phyloP scores from a whole-genome alignment of 2,888 invertebrate species.

The Callyntrura sp. region DNA sequence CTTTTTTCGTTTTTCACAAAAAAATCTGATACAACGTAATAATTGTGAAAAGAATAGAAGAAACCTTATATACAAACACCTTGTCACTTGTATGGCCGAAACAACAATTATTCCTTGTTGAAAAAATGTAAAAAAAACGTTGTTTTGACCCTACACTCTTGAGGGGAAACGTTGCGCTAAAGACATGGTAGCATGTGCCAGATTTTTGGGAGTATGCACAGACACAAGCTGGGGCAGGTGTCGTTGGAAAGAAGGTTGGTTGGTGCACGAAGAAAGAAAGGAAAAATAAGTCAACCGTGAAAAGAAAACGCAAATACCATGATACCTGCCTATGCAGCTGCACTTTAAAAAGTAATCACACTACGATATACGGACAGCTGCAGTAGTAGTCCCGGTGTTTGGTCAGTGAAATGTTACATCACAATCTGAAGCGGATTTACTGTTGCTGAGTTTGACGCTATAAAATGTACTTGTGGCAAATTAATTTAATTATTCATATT shows the following conservation, averaged over 20 bases:
- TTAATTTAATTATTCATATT: too few species aligned
- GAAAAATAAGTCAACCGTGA: conserved; percentile 49
- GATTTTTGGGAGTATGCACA: neutral
- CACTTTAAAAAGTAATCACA: conserved; percentile 41
- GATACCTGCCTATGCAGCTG: conserved; percentile 44
- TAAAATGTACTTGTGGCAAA: too few species aligned
- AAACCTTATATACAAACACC: too few species aligned
- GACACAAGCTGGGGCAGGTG: conserved; percentile 38
- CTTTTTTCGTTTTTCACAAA: too few species aligned
- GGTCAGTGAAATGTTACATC: too few species aligned
- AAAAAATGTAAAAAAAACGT: too few species aligned
- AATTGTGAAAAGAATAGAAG: too few species aligned
- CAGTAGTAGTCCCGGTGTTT: neutral
- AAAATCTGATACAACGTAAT: too few species aligned
- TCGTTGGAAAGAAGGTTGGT: neutral
- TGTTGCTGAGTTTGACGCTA: neutral
- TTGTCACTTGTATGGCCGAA: too few species aligned
- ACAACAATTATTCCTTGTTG: too few species aligned
- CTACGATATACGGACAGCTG: conserved; percentile 61
- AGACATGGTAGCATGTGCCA: conserved; percentile 26
- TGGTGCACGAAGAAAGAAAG: conserved; percentile 7
- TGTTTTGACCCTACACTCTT: too few species aligned
- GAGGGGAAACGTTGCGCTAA: too few species aligned
- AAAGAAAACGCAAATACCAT: conserved; percentile 13
- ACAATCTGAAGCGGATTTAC: neutral